phyloP scores from a whole-genome alignment of 2,797 vertebrate genomes.

The Schizothorax lantsangensis region DNA sequence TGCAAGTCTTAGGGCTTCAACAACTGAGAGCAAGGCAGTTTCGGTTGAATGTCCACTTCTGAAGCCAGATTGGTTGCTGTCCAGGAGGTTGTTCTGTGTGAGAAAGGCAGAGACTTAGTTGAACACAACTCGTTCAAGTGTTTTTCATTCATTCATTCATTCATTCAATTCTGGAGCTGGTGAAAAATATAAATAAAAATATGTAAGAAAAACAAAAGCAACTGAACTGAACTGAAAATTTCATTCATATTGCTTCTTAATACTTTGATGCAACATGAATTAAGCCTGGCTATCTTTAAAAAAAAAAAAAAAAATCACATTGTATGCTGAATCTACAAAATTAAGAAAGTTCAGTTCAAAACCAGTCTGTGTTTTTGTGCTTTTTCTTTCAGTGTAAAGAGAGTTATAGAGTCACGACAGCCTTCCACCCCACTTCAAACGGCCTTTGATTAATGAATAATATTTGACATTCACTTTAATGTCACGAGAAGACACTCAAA shows the following conservation, averaged over 20 bases:
- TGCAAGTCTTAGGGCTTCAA: no score
- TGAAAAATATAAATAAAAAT: no score
- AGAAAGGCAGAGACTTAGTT: no score
- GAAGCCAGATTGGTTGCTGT: no score
- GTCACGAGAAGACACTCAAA: slow-evolving; percentile 77
- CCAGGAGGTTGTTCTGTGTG: no score
- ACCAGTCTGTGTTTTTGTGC: slow-evolving; percentile 13
- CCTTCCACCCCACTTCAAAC: slow-evolving; percentile 74
- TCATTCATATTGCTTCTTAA: neutral
- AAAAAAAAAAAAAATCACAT: neutral
- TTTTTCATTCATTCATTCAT: no score
- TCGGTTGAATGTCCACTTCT: no score
- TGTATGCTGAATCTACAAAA: neutral
- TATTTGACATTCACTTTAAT: slow-evolving; percentile 76
- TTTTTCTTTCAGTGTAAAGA: slow-evolving; percentile 26
- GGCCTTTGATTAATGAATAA: slow-evolving; percentile 75
- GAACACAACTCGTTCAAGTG: no score
- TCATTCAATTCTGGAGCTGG: no score
- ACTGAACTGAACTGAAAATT: neutral
- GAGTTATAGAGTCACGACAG: slow-evolving; percentile 52
- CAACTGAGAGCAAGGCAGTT: no score
- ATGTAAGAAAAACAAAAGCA: no score
- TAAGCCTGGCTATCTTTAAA: neutral
- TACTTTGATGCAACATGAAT: neutral
- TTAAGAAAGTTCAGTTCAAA: slow-evolving; percentile 6